These are phyloP conservation scores for Thunnus thynnus DNA, from an alignment of 2,113 vertebrate genomes.

Conservation along the genomic window DNA sequence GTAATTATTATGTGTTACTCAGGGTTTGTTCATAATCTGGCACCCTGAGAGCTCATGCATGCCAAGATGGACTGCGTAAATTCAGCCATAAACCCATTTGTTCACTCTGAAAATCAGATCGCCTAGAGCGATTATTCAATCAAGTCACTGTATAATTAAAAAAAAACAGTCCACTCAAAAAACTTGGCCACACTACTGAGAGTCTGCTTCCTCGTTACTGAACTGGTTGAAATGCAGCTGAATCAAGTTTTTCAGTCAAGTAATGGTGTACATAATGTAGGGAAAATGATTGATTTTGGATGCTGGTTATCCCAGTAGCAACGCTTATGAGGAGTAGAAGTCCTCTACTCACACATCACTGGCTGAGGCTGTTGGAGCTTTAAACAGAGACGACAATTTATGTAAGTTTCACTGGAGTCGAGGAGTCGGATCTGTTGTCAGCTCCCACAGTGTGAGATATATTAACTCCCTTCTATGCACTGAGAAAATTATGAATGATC, in stretches of 20 bases:
- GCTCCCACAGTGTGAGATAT: conserved; percentile 27
- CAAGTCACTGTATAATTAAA: conserved; percentile 53
- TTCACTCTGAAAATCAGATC: conserved; percentile 62
- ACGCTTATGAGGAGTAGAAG: conserved; percentile 20
- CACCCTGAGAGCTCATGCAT: conserved; percentile 15
- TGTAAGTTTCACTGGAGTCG: conserved; percentile 36
- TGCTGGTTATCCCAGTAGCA: conserved; percentile 28
- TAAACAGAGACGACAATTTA: conserved; percentile 49
- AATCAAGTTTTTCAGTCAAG: conserved; percentile 37
- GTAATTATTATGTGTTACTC: conserved; percentile 58
- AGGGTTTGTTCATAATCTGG: conserved; percentile 52
- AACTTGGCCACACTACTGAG: conserved; percentile 41
- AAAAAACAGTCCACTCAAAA: conserved; percentile 38
- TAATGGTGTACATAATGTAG: conserved; percentile 29
- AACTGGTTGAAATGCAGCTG: conserved; percentile 32
- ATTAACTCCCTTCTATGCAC: conserved; percentile 21
- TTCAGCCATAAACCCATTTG: conserved; percentile 60
- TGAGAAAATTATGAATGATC: conserved; percentile 2
- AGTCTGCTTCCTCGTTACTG: conserved; percentile 37
- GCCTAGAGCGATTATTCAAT: conserved; percentile 55
- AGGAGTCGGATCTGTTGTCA: conserved; percentile 11
- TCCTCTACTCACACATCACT: conserved; percentile 44
- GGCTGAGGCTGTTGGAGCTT: conserved; percentile 33
- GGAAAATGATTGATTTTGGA: conserved; percentile 45
- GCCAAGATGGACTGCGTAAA: conserved; percentile 56